Evolutionary conservation across 2,888 invertebrate genomes (phyloP).

Genomic region (Portevinia maculata): DNA sequence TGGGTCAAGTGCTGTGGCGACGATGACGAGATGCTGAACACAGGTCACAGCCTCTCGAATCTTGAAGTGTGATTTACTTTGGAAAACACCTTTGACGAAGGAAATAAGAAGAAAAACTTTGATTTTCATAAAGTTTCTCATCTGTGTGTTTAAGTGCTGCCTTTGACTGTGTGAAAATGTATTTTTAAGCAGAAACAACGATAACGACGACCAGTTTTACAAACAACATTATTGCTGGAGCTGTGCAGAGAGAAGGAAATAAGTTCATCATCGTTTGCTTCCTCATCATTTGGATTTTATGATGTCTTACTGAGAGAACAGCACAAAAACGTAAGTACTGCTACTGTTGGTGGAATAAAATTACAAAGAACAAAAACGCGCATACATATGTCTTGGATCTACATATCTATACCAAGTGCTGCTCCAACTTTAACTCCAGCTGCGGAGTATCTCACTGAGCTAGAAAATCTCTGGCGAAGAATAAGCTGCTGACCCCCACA

Average conservation of each 20-base stretch:
- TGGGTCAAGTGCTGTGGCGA: slow-evolving; percentile 60
- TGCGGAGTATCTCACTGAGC: slow-evolving; percentile 49
- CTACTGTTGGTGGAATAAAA: slow-evolving; percentile 32
- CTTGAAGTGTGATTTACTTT: slow-evolving; percentile 55
- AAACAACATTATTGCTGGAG: slow-evolving; percentile 35
- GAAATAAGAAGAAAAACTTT: slow-evolving; percentile 20
- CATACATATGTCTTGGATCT: slow-evolving; percentile 26
- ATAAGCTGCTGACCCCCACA: slow-evolving; percentile 54
- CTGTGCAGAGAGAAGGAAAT: slow-evolving; percentile 12
- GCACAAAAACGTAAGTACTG: slow-evolving; percentile 33
- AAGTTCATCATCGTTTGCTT: slow-evolving; percentile 50
- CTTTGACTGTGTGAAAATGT: slow-evolving; percentile 46
- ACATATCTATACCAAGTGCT: slow-evolving; percentile 12
- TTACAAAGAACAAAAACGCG: slow-evolving; percentile 44
- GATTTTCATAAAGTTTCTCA: slow-evolving; percentile 55
- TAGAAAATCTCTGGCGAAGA: slow-evolving; percentile 45
- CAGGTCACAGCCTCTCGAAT: slow-evolving; percentile 65
- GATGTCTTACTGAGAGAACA: slow-evolving; percentile 59
- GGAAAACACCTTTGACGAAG: slow-evolving; percentile 36
- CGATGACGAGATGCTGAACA: slow-evolving; percentile 59
- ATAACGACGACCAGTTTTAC: slow-evolving; percentile 3
- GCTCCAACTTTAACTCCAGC: slow-evolving; percentile 22
- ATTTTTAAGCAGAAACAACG: slow-evolving; percentile 26
- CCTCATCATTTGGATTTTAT: slow-evolving; percentile 61
- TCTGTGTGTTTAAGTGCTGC: slow-evolving; percentile 25